A percentile compares a stretch with the other conserved stretches of the same genome.
Conservation (phyloP, 2,113 vertebrate genomes). For the Motacilla alba region DNA sequence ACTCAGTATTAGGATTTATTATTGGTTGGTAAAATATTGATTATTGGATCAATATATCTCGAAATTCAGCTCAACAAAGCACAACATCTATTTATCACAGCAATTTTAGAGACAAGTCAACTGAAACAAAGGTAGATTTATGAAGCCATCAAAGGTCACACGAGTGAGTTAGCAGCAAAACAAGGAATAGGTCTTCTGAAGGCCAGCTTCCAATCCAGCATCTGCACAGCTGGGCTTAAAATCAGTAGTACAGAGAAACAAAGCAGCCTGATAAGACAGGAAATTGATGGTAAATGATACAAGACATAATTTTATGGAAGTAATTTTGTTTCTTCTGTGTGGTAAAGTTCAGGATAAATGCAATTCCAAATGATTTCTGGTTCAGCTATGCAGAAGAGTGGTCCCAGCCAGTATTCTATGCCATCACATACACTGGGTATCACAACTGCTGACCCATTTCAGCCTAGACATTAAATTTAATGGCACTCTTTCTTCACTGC, state of each 20-base stretch:
- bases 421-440: not conserved
- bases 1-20: slow-evolving; percentile 21
- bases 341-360: not conserved
- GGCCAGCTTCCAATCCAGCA: not conserved
- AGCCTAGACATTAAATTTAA: slow-evolving; percentile 21
- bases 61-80: slow-evolving; percentile 19
- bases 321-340: not conserved
- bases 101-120: slow-evolving; percentile 12
- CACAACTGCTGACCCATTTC: not conserved
- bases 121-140: slow-evolving; percentile 22
- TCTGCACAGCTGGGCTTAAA: not conserved
- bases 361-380: not conserved
- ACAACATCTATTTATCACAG: not conserved
- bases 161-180: not conserved
- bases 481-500: slow-evolving; percentile 2
- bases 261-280: not conserved
- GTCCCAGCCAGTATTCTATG: not conserved
- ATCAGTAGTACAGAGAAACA: not conserved
- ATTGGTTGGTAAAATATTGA: slow-evolving; percentile 26
- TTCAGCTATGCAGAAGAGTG: not conserved
- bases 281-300: not conserved
- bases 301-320: not conserved
- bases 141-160: slow-evolving; percentile 16
- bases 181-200: not conserved
- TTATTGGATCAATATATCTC: slow-evolving; percentile 11